Conservation (phyloP, 2,888 invertebrate genomes). For the Matsumyia berberina region DNA sequence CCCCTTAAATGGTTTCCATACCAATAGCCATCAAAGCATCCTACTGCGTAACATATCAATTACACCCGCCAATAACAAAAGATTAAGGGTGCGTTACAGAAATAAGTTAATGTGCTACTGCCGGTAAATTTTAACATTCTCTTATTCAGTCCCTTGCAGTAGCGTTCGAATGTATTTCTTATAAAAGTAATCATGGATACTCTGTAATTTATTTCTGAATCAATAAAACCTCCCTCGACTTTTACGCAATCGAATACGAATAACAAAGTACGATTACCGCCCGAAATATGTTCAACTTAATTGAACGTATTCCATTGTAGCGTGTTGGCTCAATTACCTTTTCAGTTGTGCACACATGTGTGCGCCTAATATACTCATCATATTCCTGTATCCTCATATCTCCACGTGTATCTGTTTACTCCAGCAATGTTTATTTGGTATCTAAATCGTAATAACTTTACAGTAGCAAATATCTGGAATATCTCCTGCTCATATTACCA, state of each 20-base stretch:
- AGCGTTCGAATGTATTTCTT: too few species aligned
- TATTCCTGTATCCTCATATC: background rate
- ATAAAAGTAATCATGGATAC: background rate
- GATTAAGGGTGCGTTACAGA: too few species aligned
- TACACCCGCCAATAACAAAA: too few species aligned
- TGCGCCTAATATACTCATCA: background rate
- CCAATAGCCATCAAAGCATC: too few species aligned
- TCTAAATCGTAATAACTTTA: conserved; percentile 6
- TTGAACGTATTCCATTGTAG: conserved; percentile 1
- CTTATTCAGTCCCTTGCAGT: too few species aligned
- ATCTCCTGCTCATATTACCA: background rate
- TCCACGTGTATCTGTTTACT: conserved; percentile 20
- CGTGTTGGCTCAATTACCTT: conserved; percentile 5
- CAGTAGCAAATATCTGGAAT: background rate
- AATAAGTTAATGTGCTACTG: too few species aligned
- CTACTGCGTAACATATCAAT: too few species aligned
- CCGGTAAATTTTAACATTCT: too few species aligned
- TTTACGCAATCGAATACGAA: background rate
- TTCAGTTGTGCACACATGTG: conserved; percentile 21
- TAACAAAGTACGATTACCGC: conserved; percentile 1
- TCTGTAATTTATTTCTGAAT: background rate
- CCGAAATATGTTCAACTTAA: background rate
- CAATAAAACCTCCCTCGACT: background rate
- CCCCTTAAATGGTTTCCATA: too few species aligned
- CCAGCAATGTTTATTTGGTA: background rate